These are phyloP conservation scores for Cyphomyrus plagiostoma DNA, from an alignment of 2,113 vertebrate genomes.

Conservation along the genomic window DNA sequence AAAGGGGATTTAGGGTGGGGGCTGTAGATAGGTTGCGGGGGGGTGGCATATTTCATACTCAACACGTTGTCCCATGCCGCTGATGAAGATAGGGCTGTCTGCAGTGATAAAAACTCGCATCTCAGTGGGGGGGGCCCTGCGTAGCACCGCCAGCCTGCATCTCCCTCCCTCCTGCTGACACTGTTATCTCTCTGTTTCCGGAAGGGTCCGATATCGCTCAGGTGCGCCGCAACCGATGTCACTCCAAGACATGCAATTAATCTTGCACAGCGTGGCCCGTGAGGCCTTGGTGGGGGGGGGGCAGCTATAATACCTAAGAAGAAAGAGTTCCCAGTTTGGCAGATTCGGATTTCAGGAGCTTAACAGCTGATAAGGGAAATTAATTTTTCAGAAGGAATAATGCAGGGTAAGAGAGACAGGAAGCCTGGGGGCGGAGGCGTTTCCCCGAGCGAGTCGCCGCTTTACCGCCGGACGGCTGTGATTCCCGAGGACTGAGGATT, in stretches of 20 bases:
- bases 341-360: conserved; percentile 96
- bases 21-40: not conserved
- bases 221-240: conserved; percentile 86
- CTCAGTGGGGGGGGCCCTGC: conserved; percentile 60
- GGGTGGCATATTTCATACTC: no score
- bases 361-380: conserved; percentile 97
- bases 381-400: conserved; percentile 98
- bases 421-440: conserved; percentile 77
- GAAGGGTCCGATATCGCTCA: conserved; percentile 79
- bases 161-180: conserved; percentile 77
- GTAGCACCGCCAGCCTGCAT: conserved; percentile 75
- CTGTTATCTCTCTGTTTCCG: conserved; percentile 85
- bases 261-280: conserved; percentile 66
- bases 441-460: conserved; percentile 87
- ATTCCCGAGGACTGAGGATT: conserved; percentile 89
- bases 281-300: conserved; percentile 3
- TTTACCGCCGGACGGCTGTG: conserved; percentile 82
- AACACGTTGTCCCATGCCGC: conserved; percentile 30
- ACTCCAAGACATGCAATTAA: conserved; percentile 94
- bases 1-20: conserved; percentile 35
- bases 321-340: conserved; percentile 89
- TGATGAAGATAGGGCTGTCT: conserved; percentile 71
- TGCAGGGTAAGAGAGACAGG: conserved; percentile 81
- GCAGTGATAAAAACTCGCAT: conserved; percentile 70
- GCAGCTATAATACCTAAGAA: conserved; percentile 91